Base-by-base conservation (phyloP, 2,797 vertebrate species). In the Hippocampus kuda region DNA sequence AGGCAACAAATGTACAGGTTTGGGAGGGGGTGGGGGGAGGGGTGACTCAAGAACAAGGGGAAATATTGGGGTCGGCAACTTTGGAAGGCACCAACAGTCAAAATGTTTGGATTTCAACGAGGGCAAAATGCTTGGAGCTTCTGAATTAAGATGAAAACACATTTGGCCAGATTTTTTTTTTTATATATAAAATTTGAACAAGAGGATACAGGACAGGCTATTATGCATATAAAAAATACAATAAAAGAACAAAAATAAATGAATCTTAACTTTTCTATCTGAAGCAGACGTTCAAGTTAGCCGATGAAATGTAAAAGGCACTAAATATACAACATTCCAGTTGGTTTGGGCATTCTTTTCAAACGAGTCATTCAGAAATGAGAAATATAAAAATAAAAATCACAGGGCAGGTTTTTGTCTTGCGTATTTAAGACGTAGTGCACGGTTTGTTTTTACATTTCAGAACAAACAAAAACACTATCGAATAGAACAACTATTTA, bases 231-330 rank as follows among this genome's bases (percentile, higher is more conserved):
- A 88, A 91, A 91, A 89, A 84, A 86, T 86, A 88, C 82, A 86
- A 82, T 87, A 81, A 83, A 86, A 83, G 41, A 78, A 79, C 34
- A 60, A 88, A 89, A 87, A 90, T 86, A 87, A 87, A 88, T 80
- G 84, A 86, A 82, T 88, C 82, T 86, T 82, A 77, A 86, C 65
- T 83, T 85, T 86, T 86, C 77, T 81, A 80, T 79, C 83, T 76
- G 68, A 74, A 89, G 86, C 85, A 85, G 81, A 84, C 83, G 85
- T 88, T 86, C 72, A 86, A 88, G 87, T 91, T 87, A 89, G 88
- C 87, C 84, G 84, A 88, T 88, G 83, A 91, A 91, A 91, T 91
- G 88, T 84, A 88, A 90, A 91, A 92, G 91, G 91, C 92, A 93
- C 91, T 90, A 88, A 88, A 90, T 88, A 87, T 88, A 89, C 88